A percentile compares a stretch with the other conserved stretches of the same genome.
Conservation (phyloP, 1,140 invertebrate species). For the Solen grandis region DNA sequence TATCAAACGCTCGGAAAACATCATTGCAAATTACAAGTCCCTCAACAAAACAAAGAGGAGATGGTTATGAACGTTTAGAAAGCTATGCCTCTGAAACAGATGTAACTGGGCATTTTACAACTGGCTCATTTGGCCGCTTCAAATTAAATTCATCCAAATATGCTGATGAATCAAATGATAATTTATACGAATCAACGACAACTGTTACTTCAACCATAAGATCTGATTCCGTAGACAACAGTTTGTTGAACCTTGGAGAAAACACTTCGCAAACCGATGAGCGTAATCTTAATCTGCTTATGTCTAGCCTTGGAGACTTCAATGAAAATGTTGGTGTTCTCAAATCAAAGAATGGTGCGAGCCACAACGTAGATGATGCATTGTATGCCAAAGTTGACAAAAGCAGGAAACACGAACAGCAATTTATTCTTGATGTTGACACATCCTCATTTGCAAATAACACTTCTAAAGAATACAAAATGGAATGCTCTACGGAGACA, state of each 20-base stretch:
- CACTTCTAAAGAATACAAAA: too few relatives aligned
- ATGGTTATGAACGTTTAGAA: slow-evolving; percentile 31
- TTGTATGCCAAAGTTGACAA: slow-evolving; percentile 43
- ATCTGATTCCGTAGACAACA: slow-evolving; percentile 39
- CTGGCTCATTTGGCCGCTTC: not conserved
- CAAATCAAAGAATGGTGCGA: not conserved
- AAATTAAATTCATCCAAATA: not conserved
- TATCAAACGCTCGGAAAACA: too few relatives aligned
- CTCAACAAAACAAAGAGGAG: not conserved
- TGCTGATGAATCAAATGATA: slow-evolving; percentile 16
- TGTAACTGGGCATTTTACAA: not conserved
- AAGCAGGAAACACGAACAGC: slow-evolving; percentile 1
- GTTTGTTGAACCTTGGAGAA: slow-evolving; percentile 16
- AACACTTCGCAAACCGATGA: not conserved
- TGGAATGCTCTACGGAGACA: too few relatives aligned
- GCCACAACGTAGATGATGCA: not conserved
- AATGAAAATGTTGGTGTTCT: not conserved
- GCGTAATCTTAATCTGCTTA: not conserved
- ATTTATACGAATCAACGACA: slow-evolving; percentile 37
- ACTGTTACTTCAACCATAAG: slow-evolving; percentile 32
- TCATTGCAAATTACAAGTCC: slow-evolving; percentile 24
- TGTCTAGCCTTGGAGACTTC: not conserved
- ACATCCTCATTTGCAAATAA: too few relatives aligned
- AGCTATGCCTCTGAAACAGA: slow-evolving; percentile 41
- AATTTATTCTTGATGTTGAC: too few relatives aligned